These are phyloP conservation scores for Mimumesa dahlbomi DNA, from an alignment of 2,888 invertebrate genomes.

Conservation along the genomic window DNA sequence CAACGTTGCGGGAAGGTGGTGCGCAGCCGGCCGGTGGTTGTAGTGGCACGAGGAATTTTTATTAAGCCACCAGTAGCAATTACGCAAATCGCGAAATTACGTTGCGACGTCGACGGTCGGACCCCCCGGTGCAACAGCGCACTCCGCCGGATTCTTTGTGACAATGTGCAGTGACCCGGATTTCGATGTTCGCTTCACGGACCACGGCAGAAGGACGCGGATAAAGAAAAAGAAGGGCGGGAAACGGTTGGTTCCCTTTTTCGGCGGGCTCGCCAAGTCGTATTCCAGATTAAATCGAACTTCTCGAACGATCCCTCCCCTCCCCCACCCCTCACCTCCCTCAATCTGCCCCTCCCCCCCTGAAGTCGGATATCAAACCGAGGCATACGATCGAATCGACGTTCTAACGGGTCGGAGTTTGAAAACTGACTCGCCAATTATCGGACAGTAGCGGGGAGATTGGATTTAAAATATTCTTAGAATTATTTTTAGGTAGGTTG, in stretches of 20 bases:
- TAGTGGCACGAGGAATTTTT: constrained; percentile 15
- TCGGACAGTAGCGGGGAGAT: too few species aligned
- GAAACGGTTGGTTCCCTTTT: background rate
- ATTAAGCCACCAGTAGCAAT: constrained; percentile 56
- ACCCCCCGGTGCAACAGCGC: too few species aligned
- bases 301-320: constrained; percentile 15
- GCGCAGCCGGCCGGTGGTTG: too few species aligned
- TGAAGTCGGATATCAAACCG: background rate
- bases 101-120: constrained; percentile 16
- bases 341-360: background rate
- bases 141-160: constrained; percentile 43
- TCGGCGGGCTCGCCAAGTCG: background rate
- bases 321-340: background rate
- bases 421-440: too few species aligned
- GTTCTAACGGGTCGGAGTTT: too few species aligned
- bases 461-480: too few species aligned
- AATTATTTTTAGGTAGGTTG: background rate
- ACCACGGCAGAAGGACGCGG: constrained; percentile 1
- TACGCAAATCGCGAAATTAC: constrained; percentile 64
- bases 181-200: constrained; percentile 32
- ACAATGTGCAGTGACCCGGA: constrained; percentile 49
- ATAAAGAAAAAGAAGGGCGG: background rate
- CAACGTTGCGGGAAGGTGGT: background rate
- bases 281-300: constrained; percentile 37
- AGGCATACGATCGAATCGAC: too few species aligned